Evolutionary conservation across 92 coral and sea anemone species (phyloP), one percentile per base, ranked within the genome.

Genomic region (Anthopleura xanthogrammica): DNA sequence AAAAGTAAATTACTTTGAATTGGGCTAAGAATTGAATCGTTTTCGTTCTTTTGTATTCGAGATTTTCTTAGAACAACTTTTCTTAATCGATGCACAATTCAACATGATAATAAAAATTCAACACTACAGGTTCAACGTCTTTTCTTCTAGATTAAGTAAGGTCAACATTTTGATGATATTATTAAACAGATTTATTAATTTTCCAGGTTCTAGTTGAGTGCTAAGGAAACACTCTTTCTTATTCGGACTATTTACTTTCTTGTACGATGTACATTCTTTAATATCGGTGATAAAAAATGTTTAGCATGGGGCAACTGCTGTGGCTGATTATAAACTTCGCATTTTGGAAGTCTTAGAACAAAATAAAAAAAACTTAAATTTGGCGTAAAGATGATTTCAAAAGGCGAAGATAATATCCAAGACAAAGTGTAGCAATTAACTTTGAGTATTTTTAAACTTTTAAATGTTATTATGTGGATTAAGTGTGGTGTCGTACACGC

Each of bases 1-100:
- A 77, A 17, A 80, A 24, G 10, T 57, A 77, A 84, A 84, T 84
- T 77, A n/a, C 74, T 50, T 46, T 77, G 36, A 48, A 62, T 80
- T 80, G 46, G 76, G 12, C 42, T 2, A 62, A 62, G 29, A 62
- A 62, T 62, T 62, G 70, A 62, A 62, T 20, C 42, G 83, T 42
- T 66, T 42, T 58, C 19, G n/a, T 43, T 56, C 22, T 46, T 80
- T 80, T 66, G 48, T 11, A 66, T 10, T 39, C 3, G 1, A 1
- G 46, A 52, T 80, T 64, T 17, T 42, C 52, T 7, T 3, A 54
- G 73, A n/a, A 54, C 12, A 22, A 39, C 39, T 40, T 60, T 52
- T 54, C 42, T 46, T 40, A 56, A 46, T 43, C 24, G 5, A 46
- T 46, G 9, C 50, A 46, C 5, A 2, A 46, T 46, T 46, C 7